Conservation (phyloP, 2,797 vertebrate species). For the Acipenser oxyrinchus region DNA sequence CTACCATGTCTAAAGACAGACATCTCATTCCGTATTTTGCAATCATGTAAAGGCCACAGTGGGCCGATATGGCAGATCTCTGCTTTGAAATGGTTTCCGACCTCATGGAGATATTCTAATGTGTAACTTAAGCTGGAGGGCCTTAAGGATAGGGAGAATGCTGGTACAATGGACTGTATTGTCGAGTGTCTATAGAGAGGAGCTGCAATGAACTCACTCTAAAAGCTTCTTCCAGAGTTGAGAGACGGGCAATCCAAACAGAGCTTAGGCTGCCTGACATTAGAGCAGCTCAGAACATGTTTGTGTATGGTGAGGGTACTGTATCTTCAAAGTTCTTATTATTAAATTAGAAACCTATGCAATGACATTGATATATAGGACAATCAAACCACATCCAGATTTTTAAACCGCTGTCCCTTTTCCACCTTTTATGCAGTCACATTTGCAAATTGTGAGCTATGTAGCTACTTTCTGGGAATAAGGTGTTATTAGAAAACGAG, state of each 20-base stretch:
- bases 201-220: conserved; percentile 59
- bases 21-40: background rate
- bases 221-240: conserved; percentile 52
- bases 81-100: conserved; percentile 62
- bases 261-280: conserved; percentile 23
- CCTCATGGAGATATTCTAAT: conserved; percentile 53
- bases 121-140: conserved; percentile 61
- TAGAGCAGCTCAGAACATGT: conserved; percentile 9
- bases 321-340: too few relatives aligned
- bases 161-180: conserved; percentile 60
- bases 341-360: too few relatives aligned
- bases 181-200: conserved; percentile 43
- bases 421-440: too few relatives aligned
- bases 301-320: too few relatives aligned
- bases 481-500: too few relatives aligned
- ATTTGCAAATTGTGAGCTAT: too few relatives aligned
- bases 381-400: too few relatives aligned
- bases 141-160: conserved; percentile 57
- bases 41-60: conserved; percentile 42
- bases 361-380: too few relatives aligned
- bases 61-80: conserved; percentile 48
- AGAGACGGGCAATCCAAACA: conserved; percentile 38
- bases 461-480: too few relatives aligned
- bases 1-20: too few relatives aligned
- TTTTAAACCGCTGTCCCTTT: too few relatives aligned